Evolutionary conservation across 1,140 invertebrate genomes (phyloP), one percentile per base, ranked within the genome.

Genomic region (Lepidurus packardi): DNA sequence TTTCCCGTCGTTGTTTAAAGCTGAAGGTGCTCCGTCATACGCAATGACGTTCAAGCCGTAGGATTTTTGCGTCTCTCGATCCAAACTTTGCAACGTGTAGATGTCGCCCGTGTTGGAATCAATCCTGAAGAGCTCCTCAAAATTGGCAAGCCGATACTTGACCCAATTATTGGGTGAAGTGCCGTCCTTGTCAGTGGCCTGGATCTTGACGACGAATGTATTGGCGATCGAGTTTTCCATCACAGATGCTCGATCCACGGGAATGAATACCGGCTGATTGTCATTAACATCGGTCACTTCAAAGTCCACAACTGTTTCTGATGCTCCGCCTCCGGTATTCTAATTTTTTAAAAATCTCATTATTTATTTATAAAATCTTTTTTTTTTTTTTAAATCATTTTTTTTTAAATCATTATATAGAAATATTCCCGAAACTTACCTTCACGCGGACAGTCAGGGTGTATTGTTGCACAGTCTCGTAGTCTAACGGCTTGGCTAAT

Each of bases 41-140:
- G 94, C 94, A 79, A 91, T 90, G 0, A 97, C 92, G 83, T 91
- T 93, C 0, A 97, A 90, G 81, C 92, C 92, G 82, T 95, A 96
- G 42, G 73, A 91, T 90, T 81, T 91, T 90, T 76, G 88, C 24
- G 88, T 84, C 86, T 97, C 94, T 78, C 94, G 88, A 84, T 96
- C 94, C 83, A 97, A 95, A 41, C 86, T 88, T 11, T 88, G 88
- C 41, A 89, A 82, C 0, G 94, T 94, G 0, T 91, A 94, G 42
- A 96, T 94, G 80, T 93, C 92, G 16, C 94, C 94, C n/a, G 92
- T 94, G 16, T 90, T 81, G 4, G 86, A 85, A 84, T 96, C 92
- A 45, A 97, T 94, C 1, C 87, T 84, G 84, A 96, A 96, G 13
- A 89, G 85, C 43, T 93, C 90, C 10, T 85, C 85, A 75, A 90